A percentile compares a stretch with the other conserved stretches of the same genome.
phyloP scores from a whole-genome alignment of 2,888 invertebrate species.

The Agonopterix subpropinquella region DNA sequence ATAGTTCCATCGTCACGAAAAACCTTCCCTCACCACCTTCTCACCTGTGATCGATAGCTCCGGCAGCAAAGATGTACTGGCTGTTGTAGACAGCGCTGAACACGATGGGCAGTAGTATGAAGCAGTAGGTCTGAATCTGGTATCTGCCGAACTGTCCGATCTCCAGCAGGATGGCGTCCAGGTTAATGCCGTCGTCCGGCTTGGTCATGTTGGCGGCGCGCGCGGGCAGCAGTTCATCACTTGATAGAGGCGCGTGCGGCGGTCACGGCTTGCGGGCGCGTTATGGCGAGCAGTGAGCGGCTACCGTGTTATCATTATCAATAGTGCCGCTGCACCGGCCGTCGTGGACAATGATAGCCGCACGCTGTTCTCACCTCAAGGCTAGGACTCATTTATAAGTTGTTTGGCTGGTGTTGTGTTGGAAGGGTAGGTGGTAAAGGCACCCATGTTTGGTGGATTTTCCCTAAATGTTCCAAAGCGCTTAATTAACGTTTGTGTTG shows the following conservation, averaged over 20 bases:
- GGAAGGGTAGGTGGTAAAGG: no score
- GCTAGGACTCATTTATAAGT: not conserved
- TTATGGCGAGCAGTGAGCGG: not conserved
- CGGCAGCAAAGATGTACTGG: constrained; percentile 71
- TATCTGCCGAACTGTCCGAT: constrained; percentile 63
- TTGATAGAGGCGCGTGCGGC: not conserved
- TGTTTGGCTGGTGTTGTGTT: not conserved
- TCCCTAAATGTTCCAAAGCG: no score
- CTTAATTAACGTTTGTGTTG: no score
- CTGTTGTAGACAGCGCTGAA: constrained; percentile 62
- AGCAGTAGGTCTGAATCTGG: constrained; percentile 51
- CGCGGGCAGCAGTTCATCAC: no score
- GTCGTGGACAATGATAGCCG: not conserved
- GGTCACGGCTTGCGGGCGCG: not conserved
- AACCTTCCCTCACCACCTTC: not conserved
- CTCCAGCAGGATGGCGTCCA: constrained; percentile 51
- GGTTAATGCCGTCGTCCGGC: constrained; percentile 26
- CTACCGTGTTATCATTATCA: not conserved
- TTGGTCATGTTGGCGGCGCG: constrained; percentile 5
- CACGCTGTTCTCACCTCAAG: not conserved
- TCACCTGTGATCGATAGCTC: constrained; percentile 63
- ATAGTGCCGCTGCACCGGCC: not conserved
- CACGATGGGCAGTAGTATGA: constrained; percentile 59
- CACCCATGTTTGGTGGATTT: no score
- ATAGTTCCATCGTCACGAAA: not conserved